Evolutionary conservation across 2,888 invertebrate species (phyloP), one percentile per base, ranked within the genome.

Genomic region (Andricus quercusramuli): DNA sequence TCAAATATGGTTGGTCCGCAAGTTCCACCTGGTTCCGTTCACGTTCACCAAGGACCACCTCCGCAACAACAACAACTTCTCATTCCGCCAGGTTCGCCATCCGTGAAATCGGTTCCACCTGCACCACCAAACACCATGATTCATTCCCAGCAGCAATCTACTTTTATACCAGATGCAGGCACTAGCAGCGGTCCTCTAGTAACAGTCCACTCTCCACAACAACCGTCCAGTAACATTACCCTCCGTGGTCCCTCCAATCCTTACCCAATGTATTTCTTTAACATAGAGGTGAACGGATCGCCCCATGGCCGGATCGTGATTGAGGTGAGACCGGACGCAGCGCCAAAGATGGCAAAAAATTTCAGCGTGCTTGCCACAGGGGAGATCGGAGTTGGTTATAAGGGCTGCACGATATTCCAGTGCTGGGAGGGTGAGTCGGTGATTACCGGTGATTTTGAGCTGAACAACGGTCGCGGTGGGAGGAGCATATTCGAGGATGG

Each of bases 341-440:
- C 97, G 25, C 97, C 97, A 25, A 96, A 96, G 90, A 97, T 97
- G 96, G 95, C 96, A 47, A 96, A 96, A 90, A 97, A 97, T 92
- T 97, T 97, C 91, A 95, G 95, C 78, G 94, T 95, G 32, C 93
- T 97, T 68, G 94, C 96, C 29, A 95, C 95, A 15, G 96, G 96
- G 74, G 96, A 96, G 89, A 94, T 95, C 51, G 96, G 97, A 41
- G 95, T 95, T 88, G 96, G 96, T 68, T 97, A 96, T 93, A 96
- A 96, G 88, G 97, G 97, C 64, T 97, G 97, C 92, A 94, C 95
- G 86, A 95, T 97, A 87, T 97, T 97, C 93, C 96, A 97, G 91
- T 96, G 96, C 90, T 97, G 97, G 97, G 96, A 96, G 88, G 95
- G 96, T 85, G 96, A 97, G 91, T 96, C 96, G 90, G 96, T 97